Evolutionary conservation across 2,113 vertebrate genomes (phyloP).

Genomic region (Phylloscopus trochiloides): DNA sequence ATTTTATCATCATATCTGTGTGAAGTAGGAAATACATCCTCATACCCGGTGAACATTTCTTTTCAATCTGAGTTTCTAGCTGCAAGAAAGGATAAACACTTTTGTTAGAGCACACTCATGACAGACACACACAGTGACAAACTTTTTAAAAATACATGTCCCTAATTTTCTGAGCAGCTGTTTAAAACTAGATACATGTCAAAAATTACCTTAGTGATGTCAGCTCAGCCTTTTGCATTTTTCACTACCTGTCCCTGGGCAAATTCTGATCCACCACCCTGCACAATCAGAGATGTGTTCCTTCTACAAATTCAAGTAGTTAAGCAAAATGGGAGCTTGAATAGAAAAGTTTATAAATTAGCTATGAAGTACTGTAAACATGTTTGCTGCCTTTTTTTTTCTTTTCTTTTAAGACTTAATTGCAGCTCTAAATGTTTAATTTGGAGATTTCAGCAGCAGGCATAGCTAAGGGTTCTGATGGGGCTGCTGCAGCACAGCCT

Average conservation of each 20-base stretch:
- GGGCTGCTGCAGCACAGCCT: neutral
- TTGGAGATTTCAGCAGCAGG: conserved; percentile 4
- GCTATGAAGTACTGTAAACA: conserved; percentile 72
- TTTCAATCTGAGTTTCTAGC: neutral
- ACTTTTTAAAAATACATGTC: conserved; percentile 55
- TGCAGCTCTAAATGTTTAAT: conserved; percentile 77
- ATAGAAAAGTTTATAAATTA: conserved; percentile 73
- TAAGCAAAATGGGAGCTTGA: conserved; percentile 52
- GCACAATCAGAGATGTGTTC: conserved; percentile 5
- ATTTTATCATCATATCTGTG: neutral
- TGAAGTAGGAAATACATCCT: neutral
- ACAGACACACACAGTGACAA: conserved; percentile 40
- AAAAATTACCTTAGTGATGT: conserved; percentile 30
- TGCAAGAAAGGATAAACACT: neutral
- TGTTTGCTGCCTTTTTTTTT: conserved; percentile 19
- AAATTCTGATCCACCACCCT: conserved; percentile 12
- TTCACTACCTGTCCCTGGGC: conserved; percentile 51
- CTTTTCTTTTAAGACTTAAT: conserved; percentile 61
- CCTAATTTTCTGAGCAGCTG: conserved; percentile 53
- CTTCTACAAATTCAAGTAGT: conserved; percentile 67
- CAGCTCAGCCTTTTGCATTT: conserved; percentile 61
- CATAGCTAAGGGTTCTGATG: neutral
- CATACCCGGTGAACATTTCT: neutral
- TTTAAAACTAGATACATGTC: conserved; percentile 56
- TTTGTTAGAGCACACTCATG: conserved; percentile 15